phyloP scores from a whole-genome alignment of 2,888 invertebrate species.

The Ophioninae sp. region DNA sequence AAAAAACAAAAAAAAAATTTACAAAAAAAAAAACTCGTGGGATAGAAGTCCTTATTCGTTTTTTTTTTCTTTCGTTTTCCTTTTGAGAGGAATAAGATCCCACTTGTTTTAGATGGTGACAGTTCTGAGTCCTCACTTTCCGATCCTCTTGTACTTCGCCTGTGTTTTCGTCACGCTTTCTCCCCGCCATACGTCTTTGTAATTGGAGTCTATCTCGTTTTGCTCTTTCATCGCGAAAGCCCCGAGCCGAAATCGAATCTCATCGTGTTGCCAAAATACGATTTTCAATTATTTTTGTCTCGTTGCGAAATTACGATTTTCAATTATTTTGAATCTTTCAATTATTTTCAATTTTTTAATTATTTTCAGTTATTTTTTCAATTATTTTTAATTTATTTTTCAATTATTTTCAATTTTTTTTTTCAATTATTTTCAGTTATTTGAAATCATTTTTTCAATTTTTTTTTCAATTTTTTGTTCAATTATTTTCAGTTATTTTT shows the following conservation, averaged over 20 bases:
- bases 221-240: not conserved
- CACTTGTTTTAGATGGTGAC: conserved; percentile 73
- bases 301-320: not conserved
- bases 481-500: too few relatives aligned
- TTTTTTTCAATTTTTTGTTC: too few relatives aligned
- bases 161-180: conserved; percentile 22
- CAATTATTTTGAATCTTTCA: not conserved
- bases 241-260: not conserved
- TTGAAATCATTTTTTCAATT: too few relatives aligned
- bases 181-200: conserved; percentile 20
- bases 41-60: conserved; percentile 65
- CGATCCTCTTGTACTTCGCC: conserved; percentile 47
- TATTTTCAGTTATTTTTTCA: not conserved
- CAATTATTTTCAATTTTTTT: too few relatives aligned
- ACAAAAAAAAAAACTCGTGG: conserved; percentile 70
- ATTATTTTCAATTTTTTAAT: not conserved
- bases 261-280: not conserved
- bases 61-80: conserved; percentile 58
- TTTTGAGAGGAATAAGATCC: conserved; percentile 63
- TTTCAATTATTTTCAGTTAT: too few relatives aligned
- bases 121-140: conserved; percentile 69
- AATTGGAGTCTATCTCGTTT: not conserved
- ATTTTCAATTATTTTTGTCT: not conserved
- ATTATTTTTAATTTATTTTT: not conserved
- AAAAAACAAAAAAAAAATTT: conserved; percentile 68